Conservation (phyloP, 1,140 invertebrate genomes). For the Sarcophaga peregrina region DNA sequence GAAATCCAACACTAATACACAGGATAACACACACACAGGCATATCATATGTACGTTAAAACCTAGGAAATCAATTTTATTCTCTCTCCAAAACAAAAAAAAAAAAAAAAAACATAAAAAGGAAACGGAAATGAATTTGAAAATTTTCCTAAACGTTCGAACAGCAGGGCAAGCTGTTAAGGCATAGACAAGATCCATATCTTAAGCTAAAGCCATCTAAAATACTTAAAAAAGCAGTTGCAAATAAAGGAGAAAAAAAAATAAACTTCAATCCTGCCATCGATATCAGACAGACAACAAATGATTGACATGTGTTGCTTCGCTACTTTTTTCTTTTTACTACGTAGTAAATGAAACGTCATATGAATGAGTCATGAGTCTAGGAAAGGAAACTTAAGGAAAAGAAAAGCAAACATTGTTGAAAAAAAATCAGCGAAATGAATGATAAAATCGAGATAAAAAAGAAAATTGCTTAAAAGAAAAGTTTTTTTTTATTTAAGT, state of each 20-base stretch:
- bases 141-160: background rate
- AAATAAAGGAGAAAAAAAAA: background rate
- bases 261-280: background rate
- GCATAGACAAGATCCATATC: background rate
- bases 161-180: background rate
- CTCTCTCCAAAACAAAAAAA: background rate
- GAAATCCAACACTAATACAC: background rate
- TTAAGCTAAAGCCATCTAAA: conserved; percentile 2
- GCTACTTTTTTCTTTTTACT: too few relatives aligned
- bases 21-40: background rate
- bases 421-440: background rate
- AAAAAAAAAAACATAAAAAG: background rate
- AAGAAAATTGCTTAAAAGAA: background rate
- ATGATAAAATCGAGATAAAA: background rate
- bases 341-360: background rate
- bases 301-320: conserved; percentile 37
- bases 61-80: background rate
- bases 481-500: background rate
- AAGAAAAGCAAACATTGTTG: background rate
- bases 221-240: background rate
- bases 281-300: conserved; percentile 13
- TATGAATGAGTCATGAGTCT: conserved; percentile 26
- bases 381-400: background rate
- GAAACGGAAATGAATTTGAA: conserved; percentile 40
- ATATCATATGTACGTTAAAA: background rate